A percentile compares a stretch with the other conserved stretches of the same genome.
Evolutionary conservation across 2,888 invertebrate genomes (phyloP).

Genomic region (Metacarcinus magister): DNA sequence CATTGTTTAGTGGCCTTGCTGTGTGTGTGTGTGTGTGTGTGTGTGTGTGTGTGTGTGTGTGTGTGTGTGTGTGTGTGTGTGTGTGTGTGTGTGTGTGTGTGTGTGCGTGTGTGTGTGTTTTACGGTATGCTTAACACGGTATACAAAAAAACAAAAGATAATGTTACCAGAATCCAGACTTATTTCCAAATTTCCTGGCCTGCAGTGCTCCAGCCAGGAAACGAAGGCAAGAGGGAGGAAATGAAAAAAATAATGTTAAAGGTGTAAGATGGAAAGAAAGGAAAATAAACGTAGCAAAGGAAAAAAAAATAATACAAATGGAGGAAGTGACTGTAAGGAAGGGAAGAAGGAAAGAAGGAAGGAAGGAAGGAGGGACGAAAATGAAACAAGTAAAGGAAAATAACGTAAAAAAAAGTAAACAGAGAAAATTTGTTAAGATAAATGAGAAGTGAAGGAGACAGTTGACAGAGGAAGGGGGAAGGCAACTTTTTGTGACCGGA

Average conservation of each 20-base stretch:
- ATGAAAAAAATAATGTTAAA: background rate
- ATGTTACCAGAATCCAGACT: background rate
- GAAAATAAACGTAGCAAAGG: background rate
- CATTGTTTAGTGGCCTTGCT: constrained; percentile 12
- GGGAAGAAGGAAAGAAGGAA: background rate
- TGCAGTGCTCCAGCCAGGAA: background rate
- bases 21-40: background rate
- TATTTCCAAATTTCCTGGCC: constrained; percentile 4
- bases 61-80: constrained; percentile 26
- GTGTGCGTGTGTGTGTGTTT: constrained; percentile 12
- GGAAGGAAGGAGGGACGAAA: background rate
- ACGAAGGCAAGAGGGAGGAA: background rate
- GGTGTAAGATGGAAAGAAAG: background rate
- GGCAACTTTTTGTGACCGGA: background rate
- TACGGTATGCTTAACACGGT: background rate
- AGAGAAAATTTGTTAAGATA: constrained; percentile 28
- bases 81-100: constrained; percentile 35
- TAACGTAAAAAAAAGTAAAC: background rate
- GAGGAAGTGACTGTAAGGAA: background rate
- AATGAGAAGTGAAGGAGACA: constrained; percentile 20
- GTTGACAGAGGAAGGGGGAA: background rate
- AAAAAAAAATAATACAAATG: background rate
- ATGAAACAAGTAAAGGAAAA: background rate
- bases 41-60: constrained; percentile 26
- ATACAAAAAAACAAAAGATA: constrained; percentile 33